Evolutionary conservation across 2,113 vertebrate genomes (phyloP).

Genomic region (Myotis yumanensis): DNA sequence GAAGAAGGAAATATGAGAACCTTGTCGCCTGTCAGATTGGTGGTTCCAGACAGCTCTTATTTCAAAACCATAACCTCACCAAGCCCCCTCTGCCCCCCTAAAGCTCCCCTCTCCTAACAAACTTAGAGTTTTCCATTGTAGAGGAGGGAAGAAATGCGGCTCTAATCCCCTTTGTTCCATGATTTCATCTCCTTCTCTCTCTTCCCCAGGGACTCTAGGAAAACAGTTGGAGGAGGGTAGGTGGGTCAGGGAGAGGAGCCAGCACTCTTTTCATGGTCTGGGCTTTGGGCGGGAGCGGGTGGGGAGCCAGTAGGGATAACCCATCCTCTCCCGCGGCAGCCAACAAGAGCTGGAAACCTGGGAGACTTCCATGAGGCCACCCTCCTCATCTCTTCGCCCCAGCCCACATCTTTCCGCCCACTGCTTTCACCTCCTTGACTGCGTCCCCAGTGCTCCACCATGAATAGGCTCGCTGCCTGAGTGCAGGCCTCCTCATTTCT

Average conservation of each 20-base stretch:
- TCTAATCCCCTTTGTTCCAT: slow-evolving; percentile 73
- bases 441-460: background rate
- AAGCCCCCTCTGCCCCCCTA: background rate
- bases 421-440: background rate
- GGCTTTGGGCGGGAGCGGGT: background rate
- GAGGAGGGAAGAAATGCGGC: slow-evolving; percentile 64
- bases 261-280: background rate
- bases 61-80: slow-evolving; percentile 59
- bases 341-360: slow-evolving; percentile 9
- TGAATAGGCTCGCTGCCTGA: rapidly evolving
- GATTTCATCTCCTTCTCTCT: slow-evolving; percentile 83
- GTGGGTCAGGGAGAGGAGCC: background rate
- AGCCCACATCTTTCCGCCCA: background rate
- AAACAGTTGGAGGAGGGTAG: slow-evolving; percentile 24
- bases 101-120: slow-evolving; percentile 35
- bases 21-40: background rate
- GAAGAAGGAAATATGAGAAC: background rate
- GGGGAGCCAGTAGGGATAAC: background rate
- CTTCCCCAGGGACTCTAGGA: slow-evolving; percentile 80
- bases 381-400: background rate
- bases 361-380: background rate
- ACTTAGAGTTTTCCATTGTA: slow-evolving; percentile 65
- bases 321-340: background rate
- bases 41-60: background rate
- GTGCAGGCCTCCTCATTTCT: background rate